Conservation (phyloP, 2,888 invertebrate genomes). For the Melanchra persicariae region DNA sequence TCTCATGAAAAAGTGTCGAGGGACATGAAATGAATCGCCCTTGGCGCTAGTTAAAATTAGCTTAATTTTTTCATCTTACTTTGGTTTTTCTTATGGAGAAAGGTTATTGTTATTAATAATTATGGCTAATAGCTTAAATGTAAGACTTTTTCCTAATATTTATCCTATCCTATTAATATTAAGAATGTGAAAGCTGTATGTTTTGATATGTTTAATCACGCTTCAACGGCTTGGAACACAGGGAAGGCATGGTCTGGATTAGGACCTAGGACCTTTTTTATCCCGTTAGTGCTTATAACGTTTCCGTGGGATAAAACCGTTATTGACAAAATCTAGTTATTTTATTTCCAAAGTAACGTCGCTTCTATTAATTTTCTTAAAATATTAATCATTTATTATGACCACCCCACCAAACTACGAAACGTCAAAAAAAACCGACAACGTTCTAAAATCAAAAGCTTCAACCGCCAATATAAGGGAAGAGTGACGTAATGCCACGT, state of each 20-base stretch:
- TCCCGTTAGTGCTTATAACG: background rate
- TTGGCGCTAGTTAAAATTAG: constrained; percentile 56
- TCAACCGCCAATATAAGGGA: constrained; percentile 46
- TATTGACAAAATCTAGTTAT: background rate
- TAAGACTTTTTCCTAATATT: no score
- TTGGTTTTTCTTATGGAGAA: constrained; percentile 7
- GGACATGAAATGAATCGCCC: constrained; percentile 53
- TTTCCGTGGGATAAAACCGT: background rate
- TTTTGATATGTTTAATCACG: background rate
- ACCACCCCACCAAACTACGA: background rate
- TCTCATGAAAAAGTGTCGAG: constrained; percentile 69
- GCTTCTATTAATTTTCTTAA: background rate
- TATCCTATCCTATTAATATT: background rate
- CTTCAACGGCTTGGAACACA: background rate
- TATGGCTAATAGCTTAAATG: background rate
- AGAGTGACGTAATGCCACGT: constrained; percentile 59
- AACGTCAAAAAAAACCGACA: constrained; percentile 1
- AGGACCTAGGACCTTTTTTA: background rate
- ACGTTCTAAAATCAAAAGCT: constrained; percentile 54
- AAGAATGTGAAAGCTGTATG: background rate
- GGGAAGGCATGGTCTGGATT: background rate
- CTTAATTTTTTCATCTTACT: constrained; percentile 30
- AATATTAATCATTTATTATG: background rate
- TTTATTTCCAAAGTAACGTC: background rate
- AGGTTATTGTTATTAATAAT: constrained; percentile 2